These are phyloP conservation scores for Teinopalpus imperialis DNA, from an alignment of 2,888 invertebrate genomes.

Conservation along the genomic window DNA sequence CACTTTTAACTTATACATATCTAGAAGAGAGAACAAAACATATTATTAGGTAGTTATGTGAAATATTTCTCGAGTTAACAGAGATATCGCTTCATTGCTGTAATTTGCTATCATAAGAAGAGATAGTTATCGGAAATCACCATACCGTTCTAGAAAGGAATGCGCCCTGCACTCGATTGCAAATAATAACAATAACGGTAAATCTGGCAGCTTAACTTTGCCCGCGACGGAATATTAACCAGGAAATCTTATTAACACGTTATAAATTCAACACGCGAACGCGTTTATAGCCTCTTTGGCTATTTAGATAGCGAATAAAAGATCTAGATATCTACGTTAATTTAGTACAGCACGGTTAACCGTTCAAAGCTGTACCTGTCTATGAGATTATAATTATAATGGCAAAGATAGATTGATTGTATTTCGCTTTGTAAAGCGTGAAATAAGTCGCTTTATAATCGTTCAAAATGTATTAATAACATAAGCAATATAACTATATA, in stretches of 20 bases:
- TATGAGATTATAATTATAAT: constrained; percentile 12
- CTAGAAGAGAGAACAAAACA: too few species aligned
- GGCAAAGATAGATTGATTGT: constrained; percentile 7
- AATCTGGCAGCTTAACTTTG: background rate
- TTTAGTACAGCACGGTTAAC: constrained; percentile 5
- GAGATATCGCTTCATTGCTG: too few species aligned
- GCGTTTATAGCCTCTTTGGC: constrained; percentile 23
- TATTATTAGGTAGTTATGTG: too few species aligned
- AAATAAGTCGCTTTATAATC: too few species aligned
- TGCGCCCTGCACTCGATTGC: constrained; percentile 10
- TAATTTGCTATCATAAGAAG: too few species aligned
- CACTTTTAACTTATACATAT: too few species aligned
- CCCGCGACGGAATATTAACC: constrained; percentile 16
- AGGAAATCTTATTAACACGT: constrained; percentile 24
- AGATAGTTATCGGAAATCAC: constrained; percentile 26
- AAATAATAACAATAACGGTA: constrained; percentile 22
- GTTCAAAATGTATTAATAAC: too few species aligned
- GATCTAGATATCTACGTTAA: constrained; percentile 19
- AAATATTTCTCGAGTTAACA: too few species aligned
- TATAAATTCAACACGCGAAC: constrained; percentile 24
- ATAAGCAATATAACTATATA: too few species aligned
- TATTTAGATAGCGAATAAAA: constrained; percentile 19
- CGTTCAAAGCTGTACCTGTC: background rate
- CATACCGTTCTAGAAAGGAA: constrained; percentile 5
- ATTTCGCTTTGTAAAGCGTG: background rate